Base-by-base conservation (phyloP, 2,797 vertebrate genomes). In the Paedocypris micromegethes region DNA sequence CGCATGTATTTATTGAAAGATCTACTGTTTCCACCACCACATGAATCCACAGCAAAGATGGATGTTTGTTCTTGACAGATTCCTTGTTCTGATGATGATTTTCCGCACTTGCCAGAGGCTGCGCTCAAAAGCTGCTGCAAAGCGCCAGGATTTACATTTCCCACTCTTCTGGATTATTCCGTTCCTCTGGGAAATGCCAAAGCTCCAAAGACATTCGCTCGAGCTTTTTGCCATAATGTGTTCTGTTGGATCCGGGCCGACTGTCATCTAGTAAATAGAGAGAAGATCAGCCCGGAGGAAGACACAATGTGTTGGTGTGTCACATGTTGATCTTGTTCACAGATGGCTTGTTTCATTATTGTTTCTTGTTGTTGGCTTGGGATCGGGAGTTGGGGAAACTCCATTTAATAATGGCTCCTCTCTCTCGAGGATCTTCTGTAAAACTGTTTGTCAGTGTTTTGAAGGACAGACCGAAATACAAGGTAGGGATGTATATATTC, bases 31-130 rank as follows among this genome's bases (percentile, higher is more conserved):
- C 48, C 5, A 75, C 50, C 51, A 43, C 38, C 62, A 75, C 64
- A 69, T 39, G 62, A 73, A 72, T 73, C 72, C 70, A 43, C 72
- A 58, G 56, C 58, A 74, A 77, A 9, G 61, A 42, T 75, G 58
- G 53, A 74, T 7, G 70, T 75, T 68, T 72, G 64, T 68, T 69
- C 40, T 73, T 71, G 23, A 68, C 72, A 72, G 73, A 76, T 63
- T 79, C 67, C 63, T 66, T 58, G 58, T 9, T 45, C n/a, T 42
- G 45, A 66, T 78, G 64, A 83, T 79, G 58, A 59, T 58, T 68
- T 73, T 73, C 77, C 50, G 73, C n/a, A 46, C 64, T 72, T 49
- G 72, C 70, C 70, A 61, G 38, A 40, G 73, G 74, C 42, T 47
- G 55, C 54, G 69, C 70, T 74, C 44, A 50, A 58, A 62, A 58